Percentiles rank a stretch among this genome's conserved stretches.
phyloP scores from a whole-genome alignment of 2,797 vertebrate species.

The Poecilia gillii region DNA sequence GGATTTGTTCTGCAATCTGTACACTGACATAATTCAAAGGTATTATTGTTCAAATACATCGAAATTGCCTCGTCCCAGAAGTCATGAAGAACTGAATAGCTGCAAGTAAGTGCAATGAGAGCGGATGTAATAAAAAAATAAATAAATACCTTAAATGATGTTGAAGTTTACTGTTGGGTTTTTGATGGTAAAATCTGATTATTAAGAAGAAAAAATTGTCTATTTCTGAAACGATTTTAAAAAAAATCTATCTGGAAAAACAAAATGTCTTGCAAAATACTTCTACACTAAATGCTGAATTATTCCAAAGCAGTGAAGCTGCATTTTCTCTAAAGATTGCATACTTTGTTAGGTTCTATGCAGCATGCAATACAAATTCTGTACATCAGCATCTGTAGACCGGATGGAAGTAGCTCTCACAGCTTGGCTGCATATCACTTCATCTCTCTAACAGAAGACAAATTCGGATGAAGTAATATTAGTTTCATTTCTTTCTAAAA shows the following conservation, averaged over 20 bases:
- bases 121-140: not conserved
- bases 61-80: not conserved
- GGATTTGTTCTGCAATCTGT: not conserved
- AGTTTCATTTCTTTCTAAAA: conserved; percentile 50
- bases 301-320: not conserved
- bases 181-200: not conserved
- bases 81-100: not conserved
- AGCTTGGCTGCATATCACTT: conserved; percentile 40
- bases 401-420: conserved; percentile 20
- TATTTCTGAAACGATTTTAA: not conserved
- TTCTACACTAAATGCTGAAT: not conserved
- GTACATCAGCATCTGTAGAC: not conserved
- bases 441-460: conserved; percentile 53
- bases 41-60: not conserved
- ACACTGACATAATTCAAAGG: not conserved
- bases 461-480: conserved; percentile 60
- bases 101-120: not conserved
- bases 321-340: not conserved
- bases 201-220: not conserved
- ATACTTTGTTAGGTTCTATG: not conserved
- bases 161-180: not conserved
- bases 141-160: not conserved
- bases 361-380: not conserved
- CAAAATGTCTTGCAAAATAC: not conserved
- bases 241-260: not conserved